A percentile compares a stretch with the other conserved stretches of the same genome.
These are phyloP conservation scores for Clupea harengus DNA, from an alignment of 2,113 vertebrate genomes.

Conservation along the genomic window DNA sequence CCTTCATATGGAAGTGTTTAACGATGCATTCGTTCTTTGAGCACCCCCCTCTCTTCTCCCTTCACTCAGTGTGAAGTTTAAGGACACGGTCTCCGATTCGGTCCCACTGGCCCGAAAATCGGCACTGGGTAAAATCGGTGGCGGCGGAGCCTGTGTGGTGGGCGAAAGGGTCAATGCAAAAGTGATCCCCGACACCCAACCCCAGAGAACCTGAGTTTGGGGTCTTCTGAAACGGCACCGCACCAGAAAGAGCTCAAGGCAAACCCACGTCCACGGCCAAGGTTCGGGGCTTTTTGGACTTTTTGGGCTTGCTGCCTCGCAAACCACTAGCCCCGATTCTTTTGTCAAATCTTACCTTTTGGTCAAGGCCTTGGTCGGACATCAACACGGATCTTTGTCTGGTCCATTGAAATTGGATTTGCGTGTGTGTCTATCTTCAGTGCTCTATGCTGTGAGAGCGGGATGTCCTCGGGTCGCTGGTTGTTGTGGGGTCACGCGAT, in stretches of 20 bases:
- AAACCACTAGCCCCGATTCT: neutral
- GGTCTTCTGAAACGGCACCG: conserved; percentile 67
- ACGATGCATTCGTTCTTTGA: conserved; percentile 61
- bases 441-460: neutral
- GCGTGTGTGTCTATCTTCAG: no score
- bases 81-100: neutral
- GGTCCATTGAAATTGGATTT: neutral
- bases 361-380: neutral
- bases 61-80: conserved; percentile 40
- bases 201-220: conserved; percentile 61
- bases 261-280: conserved; percentile 28
- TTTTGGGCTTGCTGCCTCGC: neutral
- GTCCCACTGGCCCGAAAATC: conserved; percentile 55
- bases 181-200: conserved; percentile 58
- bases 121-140: conserved; percentile 54
- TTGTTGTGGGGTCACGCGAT: conserved; percentile 33
- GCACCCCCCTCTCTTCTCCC: conserved; percentile 36
- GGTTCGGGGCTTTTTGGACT: neutral
- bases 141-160: conserved; percentile 53
- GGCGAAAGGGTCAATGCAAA: conserved; percentile 63
- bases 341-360: neutral
- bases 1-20: conserved; percentile 70
- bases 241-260: conserved; percentile 54
- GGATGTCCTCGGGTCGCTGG: neutral
- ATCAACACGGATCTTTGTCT: neutral